Evolutionary conservation across 1,140 invertebrate species (phyloP).

Genomic region (Leguminivora glycinivorella): DNA sequence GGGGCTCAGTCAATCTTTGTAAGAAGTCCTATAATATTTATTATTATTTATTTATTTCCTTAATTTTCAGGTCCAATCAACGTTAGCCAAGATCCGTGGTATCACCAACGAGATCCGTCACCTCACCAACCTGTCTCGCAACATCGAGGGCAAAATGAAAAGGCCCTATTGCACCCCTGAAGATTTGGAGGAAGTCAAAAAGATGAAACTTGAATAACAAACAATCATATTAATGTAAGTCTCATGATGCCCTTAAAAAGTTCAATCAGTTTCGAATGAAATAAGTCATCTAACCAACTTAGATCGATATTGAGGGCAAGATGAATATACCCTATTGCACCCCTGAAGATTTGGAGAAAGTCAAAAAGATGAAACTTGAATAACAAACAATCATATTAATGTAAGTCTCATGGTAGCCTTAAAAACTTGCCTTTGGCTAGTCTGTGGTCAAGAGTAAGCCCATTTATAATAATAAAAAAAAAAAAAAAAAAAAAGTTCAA

Average conservation of each 20-base stretch:
- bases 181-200: slow-evolving; percentile 45
- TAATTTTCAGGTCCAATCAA: slow-evolving; percentile 4
- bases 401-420: not conserved
- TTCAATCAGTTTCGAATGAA: no score
- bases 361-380: slow-evolving; percentile 55
- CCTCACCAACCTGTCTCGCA: slow-evolving; percentile 49
- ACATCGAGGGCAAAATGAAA: slow-evolving; percentile 47
- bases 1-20: no score
- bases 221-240: not conserved
- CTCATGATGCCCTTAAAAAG: no score
- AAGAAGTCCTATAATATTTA: no score
- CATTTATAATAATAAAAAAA: no score
- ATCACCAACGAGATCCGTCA: slow-evolving; percentile 59
- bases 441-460: no score
- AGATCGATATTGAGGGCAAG: slow-evolving; percentile 45
- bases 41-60: no score
- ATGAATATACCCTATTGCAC: slow-evolving; percentile 43
- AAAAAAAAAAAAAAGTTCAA: no score
- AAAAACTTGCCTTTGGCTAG: no score
- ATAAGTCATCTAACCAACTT: slow-evolving; percentile 52
- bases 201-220: slow-evolving; percentile 50
- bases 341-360: slow-evolving; percentile 35
- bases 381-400: slow-evolving; percentile 25
- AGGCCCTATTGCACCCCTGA: slow-evolving; percentile 33
- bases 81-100: slow-evolving; percentile 54